Evolutionary conservation across 2,113 vertebrate genomes (phyloP).

Genomic region (Myotis lucifugus): DNA sequence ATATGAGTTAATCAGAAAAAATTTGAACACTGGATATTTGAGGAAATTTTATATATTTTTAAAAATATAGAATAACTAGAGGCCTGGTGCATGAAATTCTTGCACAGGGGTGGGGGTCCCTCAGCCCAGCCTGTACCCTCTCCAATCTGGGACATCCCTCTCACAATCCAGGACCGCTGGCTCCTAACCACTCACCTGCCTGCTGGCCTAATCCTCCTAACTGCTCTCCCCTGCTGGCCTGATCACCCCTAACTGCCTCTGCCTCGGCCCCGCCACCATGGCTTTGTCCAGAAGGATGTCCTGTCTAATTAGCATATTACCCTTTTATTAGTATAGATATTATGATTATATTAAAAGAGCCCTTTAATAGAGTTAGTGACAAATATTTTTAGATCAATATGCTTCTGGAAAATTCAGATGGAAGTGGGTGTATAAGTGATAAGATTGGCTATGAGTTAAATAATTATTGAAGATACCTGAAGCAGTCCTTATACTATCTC

Average conservation of each 20-base stretch:
- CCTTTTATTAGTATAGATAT: not conserved
- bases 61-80: not conserved
- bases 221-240: no score
- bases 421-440: not conserved
- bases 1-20: not conserved
- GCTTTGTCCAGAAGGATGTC: no score
- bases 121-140: no score
- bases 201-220: no score
- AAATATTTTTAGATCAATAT: conserved; percentile 11
- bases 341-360: not conserved
- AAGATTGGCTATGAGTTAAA: not conserved
- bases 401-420: not conserved
- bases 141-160: no score
- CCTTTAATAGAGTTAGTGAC: not conserved
- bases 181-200: no score
- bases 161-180: no score
- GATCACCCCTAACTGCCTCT: no score
- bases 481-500: not conserved
- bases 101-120: no score
- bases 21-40: not conserved
- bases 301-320: no score
- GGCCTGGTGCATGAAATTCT: no score
- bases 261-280: no score
- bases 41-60: not conserved
- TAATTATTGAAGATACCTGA: not conserved